A percentile compares a stretch with the other conserved stretches of the same genome.
Conservation (phyloP, 1,140 invertebrate genomes). For the Pectinophora gossypiella region DNA sequence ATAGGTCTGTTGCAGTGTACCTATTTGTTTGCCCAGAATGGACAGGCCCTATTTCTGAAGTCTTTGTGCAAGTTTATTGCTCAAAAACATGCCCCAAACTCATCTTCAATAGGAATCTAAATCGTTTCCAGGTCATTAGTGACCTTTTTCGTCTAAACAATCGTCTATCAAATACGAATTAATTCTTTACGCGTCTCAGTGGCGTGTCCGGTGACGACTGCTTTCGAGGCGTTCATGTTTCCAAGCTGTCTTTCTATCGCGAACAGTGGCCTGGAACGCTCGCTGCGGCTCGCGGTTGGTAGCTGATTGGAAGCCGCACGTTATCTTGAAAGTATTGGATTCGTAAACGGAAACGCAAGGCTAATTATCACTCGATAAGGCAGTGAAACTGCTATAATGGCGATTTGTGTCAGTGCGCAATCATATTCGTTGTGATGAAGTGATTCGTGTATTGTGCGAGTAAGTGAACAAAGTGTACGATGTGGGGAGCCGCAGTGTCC, state of each 20-base stretch:
- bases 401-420: conserved; percentile 41
- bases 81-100: not conserved
- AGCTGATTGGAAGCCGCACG: conserved; percentile 30
- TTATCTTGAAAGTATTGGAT: conserved; percentile 45
- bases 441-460: conserved; percentile 48
- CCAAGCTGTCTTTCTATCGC: conserved; percentile 59
- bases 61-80: too few species aligned
- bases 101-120: conserved; percentile 3
- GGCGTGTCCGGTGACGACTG: conserved; percentile 59
- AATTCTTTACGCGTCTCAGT: conserved; percentile 62
- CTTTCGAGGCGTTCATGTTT: conserved; percentile 59
- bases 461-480: conserved; percentile 42
- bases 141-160: conserved; percentile 57
- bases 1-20: too few species aligned
- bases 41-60: too few species aligned
- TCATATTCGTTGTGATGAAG: conserved; percentile 50
- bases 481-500: conserved; percentile 72
- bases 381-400: conserved; percentile 32
- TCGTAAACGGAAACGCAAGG: conserved; percentile 42
- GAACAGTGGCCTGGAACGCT: conserved; percentile 53
- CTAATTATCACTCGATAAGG: conserved; percentile 61
- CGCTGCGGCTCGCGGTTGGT: conserved; percentile 34
- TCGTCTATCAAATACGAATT: conserved; percentile 64
- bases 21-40: too few species aligned
- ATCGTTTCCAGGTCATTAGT: conserved; percentile 25